phyloP scores from a whole-genome alignment of 2,888 invertebrate genomes.

The Cerceris rybyensis region DNA sequence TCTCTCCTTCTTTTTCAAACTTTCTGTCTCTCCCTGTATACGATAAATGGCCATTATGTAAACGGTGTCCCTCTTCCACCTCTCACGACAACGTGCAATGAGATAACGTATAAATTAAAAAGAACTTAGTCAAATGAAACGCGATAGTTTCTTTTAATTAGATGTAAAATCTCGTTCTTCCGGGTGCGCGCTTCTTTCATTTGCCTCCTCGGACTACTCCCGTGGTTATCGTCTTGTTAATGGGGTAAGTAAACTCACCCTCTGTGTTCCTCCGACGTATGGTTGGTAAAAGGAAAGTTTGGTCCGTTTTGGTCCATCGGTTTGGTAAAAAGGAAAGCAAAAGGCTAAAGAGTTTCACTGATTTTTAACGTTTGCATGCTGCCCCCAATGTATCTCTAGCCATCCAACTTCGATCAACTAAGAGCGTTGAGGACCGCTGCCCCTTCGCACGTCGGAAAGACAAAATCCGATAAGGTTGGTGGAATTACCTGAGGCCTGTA shows the following conservation, averaged over 20 bases:
- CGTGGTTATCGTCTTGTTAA: conserved; percentile 43
- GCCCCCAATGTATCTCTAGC: conserved; percentile 83
- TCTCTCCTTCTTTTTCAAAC: too few relatives aligned
- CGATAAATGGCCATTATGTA: too few relatives aligned
- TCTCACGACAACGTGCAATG: too few relatives aligned
- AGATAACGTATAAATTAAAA: conserved; percentile 28
- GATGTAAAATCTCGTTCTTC: too few relatives aligned
- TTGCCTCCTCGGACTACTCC: conserved; percentile 8
- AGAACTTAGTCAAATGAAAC: background rate
- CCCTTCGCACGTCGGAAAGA: conserved; percentile 92
- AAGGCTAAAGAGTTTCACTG: conserved; percentile 43
- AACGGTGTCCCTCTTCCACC: too few relatives aligned
- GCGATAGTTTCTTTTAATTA: too few relatives aligned
- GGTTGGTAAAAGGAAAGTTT: background rate
- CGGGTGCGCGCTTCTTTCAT: too few relatives aligned
- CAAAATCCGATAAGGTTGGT: conserved; percentile 93
- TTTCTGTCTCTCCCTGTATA: too few relatives aligned
- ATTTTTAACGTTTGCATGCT: conserved; percentile 80
- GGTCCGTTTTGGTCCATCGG: background rate
- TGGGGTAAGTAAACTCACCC: conserved; percentile 49
- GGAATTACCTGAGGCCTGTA: conserved; percentile 31
- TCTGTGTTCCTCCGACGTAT: background rate
- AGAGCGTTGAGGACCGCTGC: conserved; percentile 92
- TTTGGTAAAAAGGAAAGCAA: conserved; percentile 6
- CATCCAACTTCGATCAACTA: conserved; percentile 90